Percentiles rank a stretch among this genome's conserved stretches.
Evolutionary conservation across 1,140 invertebrate genomes (phyloP).

Genomic region (Ephestia elutella): DNA sequence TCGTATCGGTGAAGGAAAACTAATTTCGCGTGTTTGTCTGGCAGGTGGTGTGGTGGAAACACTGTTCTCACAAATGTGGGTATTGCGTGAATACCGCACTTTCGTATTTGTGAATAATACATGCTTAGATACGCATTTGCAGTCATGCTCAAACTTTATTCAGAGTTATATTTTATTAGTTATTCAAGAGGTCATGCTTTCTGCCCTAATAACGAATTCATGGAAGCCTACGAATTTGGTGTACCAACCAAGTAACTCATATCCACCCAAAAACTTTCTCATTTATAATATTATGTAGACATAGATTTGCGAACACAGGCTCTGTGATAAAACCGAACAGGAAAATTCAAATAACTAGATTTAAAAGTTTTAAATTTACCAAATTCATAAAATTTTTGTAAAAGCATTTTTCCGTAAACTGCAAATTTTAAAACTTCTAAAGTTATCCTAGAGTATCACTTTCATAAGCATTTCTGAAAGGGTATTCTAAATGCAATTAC

Average conservation of each 20-base stretch:
- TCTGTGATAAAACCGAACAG: no score
- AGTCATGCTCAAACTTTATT: constrained; percentile 15
- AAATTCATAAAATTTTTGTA: no score
- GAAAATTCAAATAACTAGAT: no score
- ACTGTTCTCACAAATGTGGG: constrained; percentile 17
- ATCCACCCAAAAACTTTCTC: no score
- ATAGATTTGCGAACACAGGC: no score
- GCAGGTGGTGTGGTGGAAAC: constrained; percentile 19
- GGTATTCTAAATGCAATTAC: no score
- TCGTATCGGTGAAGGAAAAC: constrained; percentile 26
- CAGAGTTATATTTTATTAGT: constrained; percentile 16
- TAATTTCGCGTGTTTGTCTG: constrained; percentile 33
- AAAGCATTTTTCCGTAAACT: no score
- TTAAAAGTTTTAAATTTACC: no score
- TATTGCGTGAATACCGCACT: constrained; percentile 17
- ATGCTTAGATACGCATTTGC: constrained; percentile 12
- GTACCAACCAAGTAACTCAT: neutral
- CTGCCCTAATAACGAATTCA: neutral
- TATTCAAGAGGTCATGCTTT: constrained; percentile 13
- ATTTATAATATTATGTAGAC: no score
- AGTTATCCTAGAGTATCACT: no score
- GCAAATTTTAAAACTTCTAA: no score
- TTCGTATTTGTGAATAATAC: constrained; percentile 15
- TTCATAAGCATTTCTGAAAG: no score
- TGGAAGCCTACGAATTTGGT: neutral